Conservation (phyloP, 2,113 vertebrate species). For the Hippocampus abdominalis region DNA sequence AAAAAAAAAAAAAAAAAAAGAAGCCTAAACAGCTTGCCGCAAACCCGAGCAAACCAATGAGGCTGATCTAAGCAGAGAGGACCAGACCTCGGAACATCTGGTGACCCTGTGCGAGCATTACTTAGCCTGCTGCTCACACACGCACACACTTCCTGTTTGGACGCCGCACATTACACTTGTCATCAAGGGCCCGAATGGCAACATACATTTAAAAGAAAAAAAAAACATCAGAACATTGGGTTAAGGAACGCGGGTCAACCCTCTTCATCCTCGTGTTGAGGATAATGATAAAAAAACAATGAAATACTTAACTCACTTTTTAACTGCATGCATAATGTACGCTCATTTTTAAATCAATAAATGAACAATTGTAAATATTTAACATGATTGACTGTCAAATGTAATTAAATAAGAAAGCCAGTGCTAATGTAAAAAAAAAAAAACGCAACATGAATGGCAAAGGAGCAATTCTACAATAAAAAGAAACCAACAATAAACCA, state of each 20-base stretch:
- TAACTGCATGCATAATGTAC: neutral
- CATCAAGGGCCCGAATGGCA: slow-evolving; percentile 59
- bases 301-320: slow-evolving; percentile 22
- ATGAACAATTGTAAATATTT: neutral
- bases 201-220: slow-evolving; percentile 47
- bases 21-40: slow-evolving; percentile 77
- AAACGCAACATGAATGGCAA: no score
- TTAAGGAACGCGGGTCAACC: slow-evolving; percentile 39
- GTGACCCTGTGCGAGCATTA: slow-evolving; percentile 75
- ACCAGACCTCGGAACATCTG: slow-evolving; percentile 74
- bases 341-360: neutral
- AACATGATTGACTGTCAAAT: neutral
- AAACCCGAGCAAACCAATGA: slow-evolving; percentile 72
- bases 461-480: no score
- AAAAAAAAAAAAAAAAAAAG: slow-evolving; percentile 33
- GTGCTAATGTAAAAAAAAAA: neutral
- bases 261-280: slow-evolving; percentile 44
- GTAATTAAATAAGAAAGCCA: neutral
- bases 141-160: slow-evolving; percentile 55
- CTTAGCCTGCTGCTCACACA: slow-evolving; percentile 57
- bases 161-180: slow-evolving; percentile 59
- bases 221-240: slow-evolving; percentile 45
- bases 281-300: slow-evolving; percentile 24
- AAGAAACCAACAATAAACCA: no score
- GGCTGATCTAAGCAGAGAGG: slow-evolving; percentile 73